Conservation (phyloP, 2,888 invertebrate species). For the Nomada fucata region DNA sequence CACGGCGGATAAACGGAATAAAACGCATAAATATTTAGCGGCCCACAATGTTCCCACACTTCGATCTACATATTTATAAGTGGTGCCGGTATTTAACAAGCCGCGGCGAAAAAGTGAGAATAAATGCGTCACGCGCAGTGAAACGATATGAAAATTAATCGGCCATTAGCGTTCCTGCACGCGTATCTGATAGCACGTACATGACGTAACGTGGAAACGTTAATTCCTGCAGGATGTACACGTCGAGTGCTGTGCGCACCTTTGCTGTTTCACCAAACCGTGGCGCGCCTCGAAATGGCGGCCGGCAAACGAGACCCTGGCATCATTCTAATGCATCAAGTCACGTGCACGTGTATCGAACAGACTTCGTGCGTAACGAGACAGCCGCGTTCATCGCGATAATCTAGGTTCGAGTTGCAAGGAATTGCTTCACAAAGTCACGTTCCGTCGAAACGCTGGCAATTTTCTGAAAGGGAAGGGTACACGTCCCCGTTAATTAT, state of each 20-base stretch:
- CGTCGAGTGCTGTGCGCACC: conserved; percentile 52
- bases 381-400: conserved; percentile 64
- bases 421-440: conserved; percentile 64
- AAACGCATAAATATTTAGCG: too few species aligned
- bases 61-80: not conserved
- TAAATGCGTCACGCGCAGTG: not conserved
- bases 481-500: conserved; percentile 16
- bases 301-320: conserved; percentile 44
- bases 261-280: conserved; percentile 63
- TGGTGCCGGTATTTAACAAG: not conserved
- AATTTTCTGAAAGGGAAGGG: conserved; percentile 70
- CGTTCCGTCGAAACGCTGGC: conserved; percentile 58
- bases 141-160: conserved; percentile 46
- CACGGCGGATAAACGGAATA: too few species aligned
- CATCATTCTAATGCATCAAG: conserved; percentile 70
- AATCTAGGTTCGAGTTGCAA: conserved; percentile 53
- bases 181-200: conserved; percentile 63
- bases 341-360: conserved; percentile 55
- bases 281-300: conserved; percentile 27
- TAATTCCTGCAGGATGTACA: conserved; percentile 55
- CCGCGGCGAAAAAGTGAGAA: not conserved
- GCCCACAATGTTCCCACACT: too few species aligned
- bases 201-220: conserved; percentile 58
- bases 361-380: conserved; percentile 70
- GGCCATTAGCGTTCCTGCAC: conserved; percentile 55